Conservation (phyloP, 2,113 vertebrate species). For the Lophotis ruficrista region DNA sequence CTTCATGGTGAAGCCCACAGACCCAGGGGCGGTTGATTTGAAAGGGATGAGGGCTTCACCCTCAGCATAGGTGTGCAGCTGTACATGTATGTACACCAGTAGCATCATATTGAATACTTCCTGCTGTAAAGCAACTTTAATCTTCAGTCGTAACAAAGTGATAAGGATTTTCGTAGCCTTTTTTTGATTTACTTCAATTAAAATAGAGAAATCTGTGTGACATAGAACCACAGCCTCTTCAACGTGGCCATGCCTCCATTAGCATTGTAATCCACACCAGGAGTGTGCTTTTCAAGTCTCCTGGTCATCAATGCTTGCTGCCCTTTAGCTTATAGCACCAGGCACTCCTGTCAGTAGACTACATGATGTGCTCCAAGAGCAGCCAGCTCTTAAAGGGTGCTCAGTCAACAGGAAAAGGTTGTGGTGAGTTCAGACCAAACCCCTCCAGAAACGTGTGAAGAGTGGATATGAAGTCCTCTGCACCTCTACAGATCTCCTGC, state of each 20-base stretch:
- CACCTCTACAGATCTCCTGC: not conserved
- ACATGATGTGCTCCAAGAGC: not conserved
- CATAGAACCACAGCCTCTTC: not conserved
- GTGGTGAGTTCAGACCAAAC: not conserved
- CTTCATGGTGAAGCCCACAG: not conserved
- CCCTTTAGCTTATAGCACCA: not conserved
- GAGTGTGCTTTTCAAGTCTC: not conserved
- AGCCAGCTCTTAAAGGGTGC: not conserved
- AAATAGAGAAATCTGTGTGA: not conserved
- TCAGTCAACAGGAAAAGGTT: not conserved
- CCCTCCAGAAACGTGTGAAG: not conserved
- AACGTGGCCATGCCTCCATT: not conserved
- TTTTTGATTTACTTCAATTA: not conserved
- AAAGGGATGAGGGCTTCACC: not conserved
- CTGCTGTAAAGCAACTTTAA: not conserved
- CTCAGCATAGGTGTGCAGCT: not conserved
- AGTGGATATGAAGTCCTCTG: not conserved
- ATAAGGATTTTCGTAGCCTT: not conserved
- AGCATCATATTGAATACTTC: not conserved
- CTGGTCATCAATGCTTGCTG: not conserved
- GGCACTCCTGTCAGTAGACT: no score
- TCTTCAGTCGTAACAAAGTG: not conserved
- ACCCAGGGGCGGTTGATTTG: not conserved
- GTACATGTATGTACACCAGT: not conserved
- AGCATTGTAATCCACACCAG: not conserved